Conservation (phyloP, 2,888 invertebrate species). For the Pterobdella sp. region DNA sequence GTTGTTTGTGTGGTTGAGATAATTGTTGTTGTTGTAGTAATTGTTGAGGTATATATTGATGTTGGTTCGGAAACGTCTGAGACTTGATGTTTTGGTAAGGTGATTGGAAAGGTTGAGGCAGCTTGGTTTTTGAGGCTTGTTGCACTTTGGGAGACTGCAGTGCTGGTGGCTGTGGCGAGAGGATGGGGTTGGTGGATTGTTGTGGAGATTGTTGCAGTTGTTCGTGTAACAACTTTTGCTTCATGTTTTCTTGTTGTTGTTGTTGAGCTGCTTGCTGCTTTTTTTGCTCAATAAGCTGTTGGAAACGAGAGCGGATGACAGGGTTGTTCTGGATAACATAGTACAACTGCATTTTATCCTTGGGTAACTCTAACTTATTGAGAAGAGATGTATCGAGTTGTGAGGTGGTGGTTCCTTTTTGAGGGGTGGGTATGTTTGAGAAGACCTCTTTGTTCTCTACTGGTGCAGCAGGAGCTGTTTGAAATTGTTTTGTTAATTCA, state of each 20-base stretch:
- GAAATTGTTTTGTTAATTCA: not conserved
- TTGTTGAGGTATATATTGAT: not conserved
- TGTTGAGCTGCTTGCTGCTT: not conserved
- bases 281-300: not conserved
- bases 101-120: not conserved
- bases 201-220: not conserved
- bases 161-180: not conserved
- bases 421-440: not conserved
- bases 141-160: slow-evolving; percentile 10
- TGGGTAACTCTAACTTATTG: not conserved
- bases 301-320: not conserved
- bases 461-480: not conserved
- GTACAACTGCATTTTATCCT: slow-evolving; percentile 5
- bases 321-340: not conserved
- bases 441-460: not conserved
- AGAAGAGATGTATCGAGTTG: too few relatives aligned
- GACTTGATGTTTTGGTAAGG: not conserved
- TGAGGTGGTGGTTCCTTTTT: not conserved
- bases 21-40: not conserved
- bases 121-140: too few relatives aligned
- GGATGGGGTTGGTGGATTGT: not conserved
- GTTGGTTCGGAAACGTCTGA: not conserved
- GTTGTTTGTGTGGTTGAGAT: not conserved
- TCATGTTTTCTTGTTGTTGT: not conserved
- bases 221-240: not conserved